Evolutionary conservation across 2,888 invertebrate genomes (phyloP), one percentile per base, ranked within the genome.

Genomic region (Unio pictorum): DNA sequence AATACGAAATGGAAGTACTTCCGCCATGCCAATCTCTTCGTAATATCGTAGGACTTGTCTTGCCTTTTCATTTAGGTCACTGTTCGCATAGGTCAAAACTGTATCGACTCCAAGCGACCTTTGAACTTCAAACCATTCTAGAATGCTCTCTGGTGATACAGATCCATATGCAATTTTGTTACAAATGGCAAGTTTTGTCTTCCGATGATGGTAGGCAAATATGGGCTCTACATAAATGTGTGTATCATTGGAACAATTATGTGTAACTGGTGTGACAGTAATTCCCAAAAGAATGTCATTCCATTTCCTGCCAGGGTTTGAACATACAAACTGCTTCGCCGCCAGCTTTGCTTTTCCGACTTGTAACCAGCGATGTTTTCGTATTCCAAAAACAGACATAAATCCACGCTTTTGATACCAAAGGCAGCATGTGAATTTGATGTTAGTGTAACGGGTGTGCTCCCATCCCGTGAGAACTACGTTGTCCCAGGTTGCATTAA

Each of bases 81-180:
- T 64, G 68, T 73, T 62, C 1, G 73, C 68, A 56, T 68, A 76
- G 0, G 72, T 68, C 4, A 73, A 20, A 6, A 73, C 73, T 58
- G 72, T 73, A 54, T 63, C 63, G 0, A 76, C 73, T 8, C 76
- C 76, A 57, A 76, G n/a, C 55, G 64, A 64, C 45, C 69, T 61
- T n/a, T 76, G 76, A n/a, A 76, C 57, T 68, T 76, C 76, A 55
- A 76, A 73, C 76, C 76, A 76, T 30, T 71, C 28, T 6, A 76
- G 34, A 54, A 76, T 34, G 18, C 73, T 73, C 59, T 73, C 72
- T 56, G 76, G 71, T 57, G 72, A 23, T 18, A 73, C 45, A 17
- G 23, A 45, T 8, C 73, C 71, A 30, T 73, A 76, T 5, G 60
- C 67, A 6, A 76, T 30, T 66, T 75, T 73, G 17, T 71, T 66